Conservation (phyloP, 2,113 vertebrate species). For the Scortum barcoo region DNA sequence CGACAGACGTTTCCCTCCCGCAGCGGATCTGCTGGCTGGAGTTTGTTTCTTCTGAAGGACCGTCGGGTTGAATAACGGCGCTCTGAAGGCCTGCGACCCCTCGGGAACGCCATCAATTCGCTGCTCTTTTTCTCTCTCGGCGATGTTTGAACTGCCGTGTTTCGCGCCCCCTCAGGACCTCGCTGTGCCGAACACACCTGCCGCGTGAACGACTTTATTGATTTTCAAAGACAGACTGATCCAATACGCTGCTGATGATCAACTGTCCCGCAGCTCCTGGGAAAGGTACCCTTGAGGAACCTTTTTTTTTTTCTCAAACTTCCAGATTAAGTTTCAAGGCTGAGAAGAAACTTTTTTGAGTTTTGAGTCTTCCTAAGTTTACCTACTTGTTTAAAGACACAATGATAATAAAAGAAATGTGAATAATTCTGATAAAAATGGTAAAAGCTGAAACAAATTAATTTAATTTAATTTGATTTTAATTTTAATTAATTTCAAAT, state of each 20-base stretch:
- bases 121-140: slow-evolving; percentile 16
- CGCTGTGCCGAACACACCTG: not conserved
- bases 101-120: slow-evolving; percentile 28
- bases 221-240: slow-evolving; percentile 62
- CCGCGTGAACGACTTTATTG: slow-evolving; percentile 32
- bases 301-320: slow-evolving; percentile 15
- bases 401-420: not conserved
- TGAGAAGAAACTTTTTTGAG: slow-evolving; percentile 28
- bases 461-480: no score
- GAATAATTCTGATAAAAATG: no score
- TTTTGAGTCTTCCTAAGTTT: not conserved
- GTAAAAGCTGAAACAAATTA: no score
- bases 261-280: slow-evolving; percentile 26
- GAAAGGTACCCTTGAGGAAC: slow-evolving; percentile 20
- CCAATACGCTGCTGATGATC: slow-evolving; percentile 45
- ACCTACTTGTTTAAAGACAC: slow-evolving; percentile 15
- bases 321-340: not conserved
- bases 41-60: slow-evolving; percentile 38
- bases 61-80: slow-evolving; percentile 48
- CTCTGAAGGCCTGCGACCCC: slow-evolving; percentile 39
- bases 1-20: slow-evolving; percentile 8
- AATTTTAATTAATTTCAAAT: no score
- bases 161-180: slow-evolving; percentile 46
- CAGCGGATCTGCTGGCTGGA: not conserved
- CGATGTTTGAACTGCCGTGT: slow-evolving; percentile 17